These are phyloP conservation scores for Picathartes gymnocephalus DNA, from an alignment of 2,113 vertebrate genomes.

Conservation along the genomic window DNA sequence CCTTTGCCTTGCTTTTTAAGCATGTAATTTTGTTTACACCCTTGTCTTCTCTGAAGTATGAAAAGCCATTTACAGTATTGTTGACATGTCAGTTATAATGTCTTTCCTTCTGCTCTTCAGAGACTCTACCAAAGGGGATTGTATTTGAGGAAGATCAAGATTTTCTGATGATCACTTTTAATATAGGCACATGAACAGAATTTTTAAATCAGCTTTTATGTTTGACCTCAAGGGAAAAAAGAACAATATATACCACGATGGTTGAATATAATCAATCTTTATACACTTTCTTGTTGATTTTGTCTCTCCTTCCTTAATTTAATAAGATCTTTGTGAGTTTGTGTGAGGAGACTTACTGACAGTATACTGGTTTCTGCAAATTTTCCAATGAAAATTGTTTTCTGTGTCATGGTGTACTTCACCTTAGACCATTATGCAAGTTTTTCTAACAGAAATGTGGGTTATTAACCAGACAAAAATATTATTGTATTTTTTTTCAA, in stretches of 20 bases:
- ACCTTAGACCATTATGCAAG: background rate
- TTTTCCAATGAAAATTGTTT: background rate
- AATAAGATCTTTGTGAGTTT: background rate
- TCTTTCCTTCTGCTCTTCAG: background rate
- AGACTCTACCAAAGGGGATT: background rate
- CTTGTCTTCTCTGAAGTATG: conserved; percentile 12
- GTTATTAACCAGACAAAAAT: background rate
- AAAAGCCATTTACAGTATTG: conserved; percentile 3
- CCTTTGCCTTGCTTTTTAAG: conserved; percentile 21
- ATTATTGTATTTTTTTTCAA: background rate
- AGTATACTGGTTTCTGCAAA: background rate
- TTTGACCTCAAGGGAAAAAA: background rate
- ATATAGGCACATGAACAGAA: background rate
- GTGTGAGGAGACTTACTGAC: background rate
- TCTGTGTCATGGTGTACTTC: background rate
- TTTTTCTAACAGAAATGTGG: background rate
- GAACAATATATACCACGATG: background rate
- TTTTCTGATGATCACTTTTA: background rate
- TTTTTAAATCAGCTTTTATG: background rate
- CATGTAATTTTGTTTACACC: conserved; percentile 15
- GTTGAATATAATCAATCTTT: background rate
- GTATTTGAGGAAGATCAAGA: background rate
- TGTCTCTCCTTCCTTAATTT: background rate
- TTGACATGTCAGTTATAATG: background rate
- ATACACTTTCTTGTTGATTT: background rate